Base-by-base conservation (phyloP, 2,113 vertebrate species). In the Zeus faber region DNA sequence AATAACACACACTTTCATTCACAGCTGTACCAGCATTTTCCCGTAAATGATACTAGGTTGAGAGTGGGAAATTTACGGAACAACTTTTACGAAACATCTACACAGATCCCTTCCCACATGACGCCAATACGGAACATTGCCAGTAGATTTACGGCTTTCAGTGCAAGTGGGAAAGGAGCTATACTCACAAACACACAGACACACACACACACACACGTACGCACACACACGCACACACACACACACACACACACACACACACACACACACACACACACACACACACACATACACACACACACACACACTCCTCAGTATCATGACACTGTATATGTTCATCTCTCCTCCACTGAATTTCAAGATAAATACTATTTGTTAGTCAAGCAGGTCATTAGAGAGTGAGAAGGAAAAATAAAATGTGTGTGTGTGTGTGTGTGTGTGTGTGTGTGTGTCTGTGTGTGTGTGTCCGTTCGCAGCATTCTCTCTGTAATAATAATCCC, bases 401-500 rank as follows among this genome's bases (percentile, higher is more conserved):
- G 67, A 66, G 62, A 83, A 74, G 69, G 56, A 66, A 46, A 45
- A 59, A 58, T 91, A 9, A 25, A 91, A 88, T 57, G 37, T 52
- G 44, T 64, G 91, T 62, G 91, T 65, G 49, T 56, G 46, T 54
- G 53, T 54, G 65, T 52, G 62, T 33, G 68, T 35, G 35, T 51
- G 52, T 50, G 37, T 46, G 51, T 68, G 49, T 59, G 63, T 61
- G 54, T 50, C 54, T 88, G 90, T 91, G 48, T 90, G 89, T 46
- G 49, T 58, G 45, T 40, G n/a, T 46, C 40, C 90, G 92, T 44
- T 90, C n/a, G 21, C 47, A 25, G 57, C 29, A 61, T 64, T 72
- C 70, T 74, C 60, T 76, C 72, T 69, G 70, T 75, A 91, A 85
- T 77, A 94, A 94, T 95, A 98, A 96, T 96, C 94, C 94, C 91